Evolutionary conservation across 2,888 invertebrate species (phyloP).

Genomic region (Cephus pygmeus): DNA sequence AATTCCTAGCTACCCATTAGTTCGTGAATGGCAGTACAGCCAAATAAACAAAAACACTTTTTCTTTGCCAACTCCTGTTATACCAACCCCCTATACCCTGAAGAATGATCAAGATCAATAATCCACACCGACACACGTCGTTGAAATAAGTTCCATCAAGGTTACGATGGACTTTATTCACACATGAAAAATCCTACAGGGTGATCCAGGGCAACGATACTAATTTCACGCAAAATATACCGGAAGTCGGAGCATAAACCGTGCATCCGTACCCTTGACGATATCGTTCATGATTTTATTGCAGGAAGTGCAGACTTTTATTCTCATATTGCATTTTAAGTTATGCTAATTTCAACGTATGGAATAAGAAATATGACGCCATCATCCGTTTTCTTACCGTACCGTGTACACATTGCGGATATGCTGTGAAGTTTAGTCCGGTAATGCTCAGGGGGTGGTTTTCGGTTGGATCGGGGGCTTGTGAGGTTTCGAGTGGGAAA

Average conservation of each 20-base stretch:
- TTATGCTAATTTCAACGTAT: conserved; percentile 55
- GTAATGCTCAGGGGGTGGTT: background rate
- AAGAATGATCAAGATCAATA: background rate
- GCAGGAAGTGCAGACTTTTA: conserved; percentile 50
- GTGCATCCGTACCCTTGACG: conserved; percentile 28
- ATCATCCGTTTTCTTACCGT: background rate
- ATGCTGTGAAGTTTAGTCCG: background rate
- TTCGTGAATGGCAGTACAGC: conserved; percentile 25
- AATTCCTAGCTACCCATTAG: conserved; percentile 50
- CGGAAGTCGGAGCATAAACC: conserved; percentile 25
- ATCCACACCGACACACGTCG: background rate
- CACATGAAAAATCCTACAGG: background rate
- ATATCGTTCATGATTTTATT: conserved; percentile 40
- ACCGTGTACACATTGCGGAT: background rate
- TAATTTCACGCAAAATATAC: conserved; percentile 25
- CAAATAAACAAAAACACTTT: background rate
- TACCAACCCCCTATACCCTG: background rate
- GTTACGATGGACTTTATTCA: background rate
- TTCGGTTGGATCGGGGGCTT: background rate
- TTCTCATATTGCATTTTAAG: conserved; percentile 51
- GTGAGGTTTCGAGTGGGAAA: background rate
- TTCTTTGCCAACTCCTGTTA: background rate
- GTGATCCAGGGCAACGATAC: conserved; percentile 18
- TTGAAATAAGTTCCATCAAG: background rate
- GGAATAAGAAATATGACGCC: conserved; percentile 1